Percentiles rank a stretch among this genome's conserved stretches.
phyloP scores from a whole-genome alignment of 2,888 invertebrate genomes.

The Habroteleia sp. region DNA sequence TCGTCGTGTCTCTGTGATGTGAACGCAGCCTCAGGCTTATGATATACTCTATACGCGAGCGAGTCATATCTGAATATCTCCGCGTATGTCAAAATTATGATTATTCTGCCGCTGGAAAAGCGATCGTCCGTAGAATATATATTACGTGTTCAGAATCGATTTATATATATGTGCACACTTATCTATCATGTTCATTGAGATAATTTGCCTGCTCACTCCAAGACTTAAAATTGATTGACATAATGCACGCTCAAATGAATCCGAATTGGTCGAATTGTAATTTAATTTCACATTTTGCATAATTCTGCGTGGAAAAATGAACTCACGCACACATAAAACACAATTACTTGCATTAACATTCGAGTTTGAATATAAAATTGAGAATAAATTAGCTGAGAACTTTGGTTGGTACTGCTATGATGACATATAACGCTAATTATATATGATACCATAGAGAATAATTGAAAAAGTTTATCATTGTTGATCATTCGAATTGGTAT shows the following conservation, averaged over 20 bases:
- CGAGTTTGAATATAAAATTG: too few relatives aligned
- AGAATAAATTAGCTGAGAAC: too few relatives aligned
- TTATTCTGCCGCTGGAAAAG: conserved; percentile 64
- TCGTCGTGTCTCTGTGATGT: conserved; percentile 71
- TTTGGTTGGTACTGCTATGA: too few relatives aligned
- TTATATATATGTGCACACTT: conserved; percentile 32
- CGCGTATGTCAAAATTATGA: conserved; percentile 76
- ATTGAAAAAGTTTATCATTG: too few relatives aligned
- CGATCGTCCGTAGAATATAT: conserved; percentile 55
- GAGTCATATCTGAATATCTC: conserved; percentile 72
- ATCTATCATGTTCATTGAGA: conserved; percentile 12
- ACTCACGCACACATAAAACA: too few relatives aligned
- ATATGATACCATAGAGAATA: too few relatives aligned
- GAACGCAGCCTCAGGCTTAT: conserved; percentile 76
- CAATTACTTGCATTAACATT: too few relatives aligned
- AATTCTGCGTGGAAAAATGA: too few relatives aligned
- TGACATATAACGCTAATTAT: too few relatives aligned
- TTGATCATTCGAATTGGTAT: too few relatives aligned
- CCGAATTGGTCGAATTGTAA: too few relatives aligned
- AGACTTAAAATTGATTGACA: conserved; percentile 22
- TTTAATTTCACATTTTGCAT: too few relatives aligned
- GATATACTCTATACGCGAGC: conserved; percentile 69
- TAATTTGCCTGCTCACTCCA: conserved; percentile 24
- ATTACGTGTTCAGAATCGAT: conserved; percentile 58
- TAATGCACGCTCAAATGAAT: conserved; percentile 1